Evolutionary conservation across 2,888 invertebrate species (phyloP), one percentile per base, ranked within the genome.

Genomic region (Agonopterix alstromeriana): DNA sequence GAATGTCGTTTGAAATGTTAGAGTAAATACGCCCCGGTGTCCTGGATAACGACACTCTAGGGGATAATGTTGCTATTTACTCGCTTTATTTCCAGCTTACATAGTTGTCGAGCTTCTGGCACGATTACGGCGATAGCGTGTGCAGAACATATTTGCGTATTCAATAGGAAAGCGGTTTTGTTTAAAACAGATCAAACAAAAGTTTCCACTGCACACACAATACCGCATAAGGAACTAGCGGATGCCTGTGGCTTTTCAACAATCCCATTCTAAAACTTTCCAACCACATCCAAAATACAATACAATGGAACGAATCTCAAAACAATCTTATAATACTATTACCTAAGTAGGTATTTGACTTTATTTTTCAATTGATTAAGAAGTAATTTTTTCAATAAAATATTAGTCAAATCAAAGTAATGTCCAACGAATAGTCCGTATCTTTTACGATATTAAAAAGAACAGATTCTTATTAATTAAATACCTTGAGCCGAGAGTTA

Each of bases 51-150:
- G 45, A 45, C 42, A 8, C 45, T 42, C 48, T n/a, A n/a, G 35
- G 14, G 43, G 40, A 44, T 51, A 51, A 51, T 51, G 43, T 43
- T 11, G 41, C 43, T 36, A 36, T 48, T 51, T 48, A 46, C 48
- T 51, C 27, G 10, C 27, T 12, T 12, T 45, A 50, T 42, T 45
- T 45, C 11, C 42, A 38, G 45, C 11, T 11, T 27, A 27, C 27
- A 12, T 11, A 42, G 42, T 42, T 12, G 11, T 11, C 11, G 11
- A 42, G 42, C 27, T 42, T 17, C 42, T 42, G 7, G 42, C 42
- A 14, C 12, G 11, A 11, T n/a, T 11, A 42, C 42, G 42, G 12
- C 27, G 27, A 27, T 27, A 27, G 27, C 27, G 27, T 27, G 27
- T 5, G 27, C 27, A 27, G 27, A 27, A 27, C 27, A 27, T 27